phyloP scores from a whole-genome alignment of 1,140 invertebrate genomes.

The Apolygus lucorum region DNA sequence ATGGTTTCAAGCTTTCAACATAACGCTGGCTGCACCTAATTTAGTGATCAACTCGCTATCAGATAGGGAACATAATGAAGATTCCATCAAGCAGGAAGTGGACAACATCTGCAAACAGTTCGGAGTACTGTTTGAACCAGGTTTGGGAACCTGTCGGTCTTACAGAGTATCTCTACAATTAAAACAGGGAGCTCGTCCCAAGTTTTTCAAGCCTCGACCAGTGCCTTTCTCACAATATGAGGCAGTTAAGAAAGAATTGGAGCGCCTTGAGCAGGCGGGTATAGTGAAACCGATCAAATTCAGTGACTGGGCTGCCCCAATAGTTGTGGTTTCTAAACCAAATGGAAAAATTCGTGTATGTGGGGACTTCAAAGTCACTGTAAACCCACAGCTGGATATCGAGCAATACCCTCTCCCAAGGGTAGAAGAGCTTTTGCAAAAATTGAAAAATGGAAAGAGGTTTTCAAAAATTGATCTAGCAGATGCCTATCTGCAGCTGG shows the following conservation, averaged over 20 bases:
- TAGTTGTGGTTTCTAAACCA: constrained; percentile 13
- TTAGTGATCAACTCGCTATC: no score
- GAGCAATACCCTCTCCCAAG: constrained; percentile 26
- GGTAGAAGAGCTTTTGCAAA: constrained; percentile 25
- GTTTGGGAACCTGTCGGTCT: no score
- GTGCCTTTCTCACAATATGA: background rate
- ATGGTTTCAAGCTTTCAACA: no score
- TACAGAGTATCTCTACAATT: no score
- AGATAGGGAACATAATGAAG: no score
- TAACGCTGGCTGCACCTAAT: no score
- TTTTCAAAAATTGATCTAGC: constrained; percentile 25
- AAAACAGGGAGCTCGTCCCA: no score
- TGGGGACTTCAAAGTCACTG: constrained; percentile 33
- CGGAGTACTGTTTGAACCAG: no score
- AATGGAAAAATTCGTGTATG: constrained; percentile 9
- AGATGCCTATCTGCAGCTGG: constrained; percentile 28
- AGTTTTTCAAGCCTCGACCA: background rate
- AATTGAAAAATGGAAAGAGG: constrained; percentile 4
- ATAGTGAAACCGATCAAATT: constrained; percentile 27
- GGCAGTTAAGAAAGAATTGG: constrained; percentile 7
- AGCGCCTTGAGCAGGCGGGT: constrained; percentile 18
- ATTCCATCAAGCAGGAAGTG: no score
- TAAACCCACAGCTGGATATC: constrained; percentile 26
- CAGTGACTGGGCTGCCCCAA: constrained; percentile 22
- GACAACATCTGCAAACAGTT: no score